Evolutionary conservation across 2,113 vertebrate species (phyloP).

Genomic region (Sapajus apella): DNA sequence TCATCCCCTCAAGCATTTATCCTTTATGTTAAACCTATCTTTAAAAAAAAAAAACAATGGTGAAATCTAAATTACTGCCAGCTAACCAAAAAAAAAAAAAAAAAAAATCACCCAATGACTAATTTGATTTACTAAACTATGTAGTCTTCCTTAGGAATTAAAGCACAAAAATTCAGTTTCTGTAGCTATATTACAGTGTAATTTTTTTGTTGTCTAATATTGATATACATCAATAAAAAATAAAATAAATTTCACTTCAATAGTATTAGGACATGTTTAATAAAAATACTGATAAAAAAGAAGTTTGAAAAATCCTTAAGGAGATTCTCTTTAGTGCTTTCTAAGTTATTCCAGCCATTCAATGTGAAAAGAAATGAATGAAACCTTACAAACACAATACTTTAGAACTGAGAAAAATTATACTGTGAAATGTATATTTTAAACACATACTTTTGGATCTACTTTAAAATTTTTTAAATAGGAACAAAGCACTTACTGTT

Average conservation of each 20-base stretch:
- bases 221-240: neutral
- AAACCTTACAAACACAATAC: neutral
- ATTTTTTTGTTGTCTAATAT: constrained; percentile 21
- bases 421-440: neutral
- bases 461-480: constrained; percentile 10
- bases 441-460: neutral
- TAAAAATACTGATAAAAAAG: constrained; percentile 1
- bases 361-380: constrained; percentile 28
- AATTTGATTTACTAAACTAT: neutral
- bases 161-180: neutral
- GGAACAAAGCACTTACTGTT: neutral
- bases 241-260: neutral
- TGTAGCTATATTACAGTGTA: neutral
- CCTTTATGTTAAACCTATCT: too few species aligned
- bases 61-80: constrained; percentile 42
- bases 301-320: neutral
- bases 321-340: neutral
- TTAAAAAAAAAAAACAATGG: neutral
- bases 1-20: too few species aligned
- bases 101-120: neutral
- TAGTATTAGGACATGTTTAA: neutral
- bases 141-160: neutral
- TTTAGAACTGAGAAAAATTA: neutral
- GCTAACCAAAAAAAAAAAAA: neutral
- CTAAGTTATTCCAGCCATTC: neutral